Evolutionary conservation across 1,140 invertebrate genomes (phyloP), one percentile per base, ranked within the genome.

Genomic region (Diachasma alloeum): DNA sequence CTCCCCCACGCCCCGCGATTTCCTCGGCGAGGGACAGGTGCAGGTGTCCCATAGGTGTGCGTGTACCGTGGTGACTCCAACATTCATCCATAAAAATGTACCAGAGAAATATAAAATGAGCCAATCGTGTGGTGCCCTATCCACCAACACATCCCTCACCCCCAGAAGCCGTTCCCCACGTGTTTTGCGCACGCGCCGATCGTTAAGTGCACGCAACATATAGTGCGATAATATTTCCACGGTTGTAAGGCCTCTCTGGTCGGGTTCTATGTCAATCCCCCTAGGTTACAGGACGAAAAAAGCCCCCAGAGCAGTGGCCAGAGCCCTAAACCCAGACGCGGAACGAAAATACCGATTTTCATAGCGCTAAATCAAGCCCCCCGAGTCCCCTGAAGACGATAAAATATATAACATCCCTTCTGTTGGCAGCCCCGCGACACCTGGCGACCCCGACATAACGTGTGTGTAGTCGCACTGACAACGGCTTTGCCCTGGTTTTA

Each of bases 131-230:
- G 2, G 31, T 31, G 6, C 39, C 39, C 13, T 42, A 42, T 53
- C n/a, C 48, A 53, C 48, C 48, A 17, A 53, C 48, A n/a, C 10
- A 53, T 8, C 13, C 48, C n/a, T 53, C 48, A 53, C 15, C 48
- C n/a, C 48, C n/a, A 1, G 17, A 53, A 53, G 1, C 6, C 48
- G n/a, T 53, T 6, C 59, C 46, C 37, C 70, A 72, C 37, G 70
- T 72, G 70, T 46, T 48, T 68, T 56, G 77, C 80, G 80, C 80
- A 77, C 46, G 80, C 80, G 77, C 80, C 77, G 75, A 79, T 81
- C 77, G 80, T 79, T 80, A 78, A 74, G 71, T 76, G 70, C 48
- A 56, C 70, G 70, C 70, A 56, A 56, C 46, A n/a, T 56, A 72
- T 56, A 56, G 10, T 19, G 11, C 46, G 46, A 8, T 6, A 56